Base-by-base conservation (phyloP, 2,888 invertebrate genomes). In the Iphiclides podalirius region DNA sequence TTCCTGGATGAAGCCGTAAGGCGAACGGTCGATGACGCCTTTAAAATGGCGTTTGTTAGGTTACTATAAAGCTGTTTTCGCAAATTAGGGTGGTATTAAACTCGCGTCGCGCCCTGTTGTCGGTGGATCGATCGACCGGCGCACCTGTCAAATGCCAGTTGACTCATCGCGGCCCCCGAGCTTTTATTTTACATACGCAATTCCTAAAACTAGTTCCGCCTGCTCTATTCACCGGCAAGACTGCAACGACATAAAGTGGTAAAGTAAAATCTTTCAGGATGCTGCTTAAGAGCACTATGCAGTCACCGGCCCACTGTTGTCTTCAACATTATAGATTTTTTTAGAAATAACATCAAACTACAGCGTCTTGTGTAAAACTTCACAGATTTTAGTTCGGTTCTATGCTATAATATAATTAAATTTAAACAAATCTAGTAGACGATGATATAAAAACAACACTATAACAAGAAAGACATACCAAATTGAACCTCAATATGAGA, bases 121-220 rank as follows among this genome's bases (percentile, higher is more conserved):
- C 69, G 65, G 60, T 64, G 72, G 66, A 90, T 90, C 90, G 90
- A 90, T 90, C 87, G 86, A 80, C 74, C 75, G 74, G 75, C 74
- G 65, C 76, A 75, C 72, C 80, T 82, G 84, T 84, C 85, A 82
- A 79, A 75, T 76, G 71, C 76, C 74, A 77, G 83, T 86, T 86
- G 87, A 87, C 81, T 86, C 87, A 86, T 84, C 82, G 72, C 67
- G 63, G 63, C 56, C 66, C 63, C 67, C 64, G 67, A 53, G 58
- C 60, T 70, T 67, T 66, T 71, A 75, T 72, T 73, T 72, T 76
- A 75, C 74, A 77, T 78, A 80, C 80, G 79, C 78, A 77, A 71
- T 82, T 78, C 66, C 55, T 49, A 67, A 61, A 65, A 66, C 71
- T 59, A 60, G 65, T 69, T 67, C 65, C 59, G 57, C 59, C 66